Evolutionary conservation across 92 coral and sea anemone species (phyloP).

Genomic region (Isaurus tuberculatus): DNA sequence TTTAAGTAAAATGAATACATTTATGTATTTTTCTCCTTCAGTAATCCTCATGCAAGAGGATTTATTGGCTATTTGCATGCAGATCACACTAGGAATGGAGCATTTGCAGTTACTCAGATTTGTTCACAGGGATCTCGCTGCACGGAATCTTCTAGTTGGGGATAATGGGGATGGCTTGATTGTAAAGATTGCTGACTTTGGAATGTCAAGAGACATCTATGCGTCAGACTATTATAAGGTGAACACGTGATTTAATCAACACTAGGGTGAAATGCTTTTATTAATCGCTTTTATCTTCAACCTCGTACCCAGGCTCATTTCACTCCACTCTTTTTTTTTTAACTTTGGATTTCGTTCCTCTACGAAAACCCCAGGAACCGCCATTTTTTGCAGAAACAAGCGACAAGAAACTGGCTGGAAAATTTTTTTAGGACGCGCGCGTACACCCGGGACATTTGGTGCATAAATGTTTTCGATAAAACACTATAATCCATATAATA

Average conservation of each 20-base stretch:
- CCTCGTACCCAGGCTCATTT: too few relatives aligned
- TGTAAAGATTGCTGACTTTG: conserved; percentile 88
- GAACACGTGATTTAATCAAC: neutral
- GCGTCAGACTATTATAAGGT: conserved; percentile 91
- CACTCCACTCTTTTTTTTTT: too few relatives aligned
- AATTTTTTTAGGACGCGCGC: too few relatives aligned
- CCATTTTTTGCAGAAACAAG: too few relatives aligned
- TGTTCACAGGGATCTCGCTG: conserved; percentile 89
- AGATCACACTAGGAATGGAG: conserved; percentile 84
- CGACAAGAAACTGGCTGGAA: too few relatives aligned
- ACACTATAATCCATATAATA: too few relatives aligned
- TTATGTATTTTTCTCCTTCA: neutral
- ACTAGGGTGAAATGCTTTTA: neutral
- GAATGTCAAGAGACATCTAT: conserved; percentile 89
- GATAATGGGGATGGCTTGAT: conserved; percentile 62
- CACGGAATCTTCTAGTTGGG: conserved; percentile 77
- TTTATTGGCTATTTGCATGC: conserved; percentile 68
- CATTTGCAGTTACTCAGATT: conserved; percentile 80
- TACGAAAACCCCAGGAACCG: too few relatives aligned
- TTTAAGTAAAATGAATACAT: too few relatives aligned
- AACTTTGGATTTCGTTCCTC: too few relatives aligned
- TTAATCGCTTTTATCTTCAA: too few relatives aligned
- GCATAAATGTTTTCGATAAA: too few relatives aligned
- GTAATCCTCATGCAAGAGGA: conserved; percentile 65
- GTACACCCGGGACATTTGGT: too few relatives aligned